Evolutionary conservation across 2,797 vertebrate genomes (phyloP).

Genomic region (Arnoldichthys spilopterus): DNA sequence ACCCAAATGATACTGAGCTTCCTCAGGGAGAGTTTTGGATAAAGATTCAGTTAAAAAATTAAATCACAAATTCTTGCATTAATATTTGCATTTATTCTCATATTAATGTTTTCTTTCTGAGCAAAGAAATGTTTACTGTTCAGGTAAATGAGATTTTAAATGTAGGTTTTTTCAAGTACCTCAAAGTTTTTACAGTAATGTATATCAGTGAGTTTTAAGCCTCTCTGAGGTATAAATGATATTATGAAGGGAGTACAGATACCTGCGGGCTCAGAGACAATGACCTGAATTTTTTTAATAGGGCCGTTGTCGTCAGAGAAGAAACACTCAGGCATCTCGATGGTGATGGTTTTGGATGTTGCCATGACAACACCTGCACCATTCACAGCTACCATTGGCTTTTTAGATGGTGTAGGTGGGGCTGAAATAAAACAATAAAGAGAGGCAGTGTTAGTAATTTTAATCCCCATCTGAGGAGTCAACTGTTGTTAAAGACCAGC

Average conservation of each 20-base stretch:
- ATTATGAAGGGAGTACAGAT: slow-evolving; percentile 52
- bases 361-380: slow-evolving; percentile 83
- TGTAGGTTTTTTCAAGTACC: no score
- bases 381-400: slow-evolving; percentile 83
- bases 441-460: neutral
- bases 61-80: no score
- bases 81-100: no score
- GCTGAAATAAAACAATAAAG: slow-evolving; percentile 72
- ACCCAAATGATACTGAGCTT: no score
- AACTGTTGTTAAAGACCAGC: neutral
- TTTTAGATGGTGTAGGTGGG: slow-evolving; percentile 86
- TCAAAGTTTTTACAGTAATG: neutral
- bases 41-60: no score
- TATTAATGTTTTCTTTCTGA: no score
- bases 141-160: no score
- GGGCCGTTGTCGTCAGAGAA: slow-evolving; percentile 95
- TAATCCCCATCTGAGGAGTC: neutral
- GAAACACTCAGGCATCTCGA: slow-evolving; percentile 93
- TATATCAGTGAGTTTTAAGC: neutral
- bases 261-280: slow-evolving; percentile 93
- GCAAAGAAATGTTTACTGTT: no score
- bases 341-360: slow-evolving; percentile 90
- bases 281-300: slow-evolving; percentile 92
- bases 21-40: no score
- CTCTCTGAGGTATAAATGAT: neutral